Evolutionary conservation across 2,113 vertebrate genomes (phyloP), one percentile per base, ranked within the genome.

Genomic region (Pungitius pungitius): DNA sequence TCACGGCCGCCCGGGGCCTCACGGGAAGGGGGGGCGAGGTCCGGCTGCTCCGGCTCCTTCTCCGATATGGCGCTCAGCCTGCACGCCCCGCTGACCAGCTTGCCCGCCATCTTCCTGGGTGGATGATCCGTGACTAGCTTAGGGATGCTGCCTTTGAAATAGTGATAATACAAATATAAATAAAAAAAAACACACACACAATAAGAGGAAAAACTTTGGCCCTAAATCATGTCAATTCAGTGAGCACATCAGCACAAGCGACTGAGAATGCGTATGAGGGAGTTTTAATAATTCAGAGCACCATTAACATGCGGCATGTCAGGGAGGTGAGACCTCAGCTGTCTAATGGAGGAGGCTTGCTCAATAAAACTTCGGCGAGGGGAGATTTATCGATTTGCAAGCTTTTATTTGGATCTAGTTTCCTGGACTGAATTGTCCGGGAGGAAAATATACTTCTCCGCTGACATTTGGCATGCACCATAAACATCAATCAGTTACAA

Each of bases 51-150:
- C 14, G 39, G 27, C 3, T 90, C 85, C 17, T 60, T 61, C 70
- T 87, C 90, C 1, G 80, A 67, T 59, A 84, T 86, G 71, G 79
- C 85, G 73, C 81, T 88, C 40, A 82, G 75, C 26, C 76, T 67
- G 33, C 77, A 64, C 2, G 64, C 6, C 1, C 65, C 83, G 20
- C 65, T 24, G 2, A 67, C 73, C 12, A 49, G 14, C 62, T 51
- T 63, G 22, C 27, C 68, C 49, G 55, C 60, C 42, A 24, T 60
- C 43, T 69, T 60, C 15, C 13, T 39, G 1, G 64, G 11, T n/a
- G 73, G 49, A n/a, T 40, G 2, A 30, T 30, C 62, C 11, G 10
- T 58, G 30, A 26, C 72, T 6, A 52, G 78, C 1, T 20, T 7
- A 2, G 63, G 43, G 24, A 12, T 6, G 26, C 40, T 47, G 49